phyloP scores from a whole-genome alignment of 2,113 vertebrate species.

The Aramus guarauna region DNA sequence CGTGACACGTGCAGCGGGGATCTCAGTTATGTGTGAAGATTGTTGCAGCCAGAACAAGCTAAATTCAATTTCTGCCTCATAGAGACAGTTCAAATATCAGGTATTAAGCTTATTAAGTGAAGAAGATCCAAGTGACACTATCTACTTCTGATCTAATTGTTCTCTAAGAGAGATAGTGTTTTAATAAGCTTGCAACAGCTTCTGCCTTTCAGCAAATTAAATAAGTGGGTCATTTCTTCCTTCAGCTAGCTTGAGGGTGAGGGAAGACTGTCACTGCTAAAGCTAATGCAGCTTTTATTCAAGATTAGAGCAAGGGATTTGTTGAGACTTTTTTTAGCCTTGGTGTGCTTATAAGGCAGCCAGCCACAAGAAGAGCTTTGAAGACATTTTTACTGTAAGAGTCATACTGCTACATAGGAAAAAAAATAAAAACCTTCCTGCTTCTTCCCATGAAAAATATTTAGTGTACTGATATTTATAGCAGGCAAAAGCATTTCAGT shows the following conservation, averaged over 20 bases:
- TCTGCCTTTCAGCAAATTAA: conserved; percentile 17
- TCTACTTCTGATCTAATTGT: neutral
- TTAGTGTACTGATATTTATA: neutral
- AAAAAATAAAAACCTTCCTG: neutral
- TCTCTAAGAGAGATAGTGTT: neutral
- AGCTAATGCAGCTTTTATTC: neutral
- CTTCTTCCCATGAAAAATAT: neutral
- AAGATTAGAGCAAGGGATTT: neutral
- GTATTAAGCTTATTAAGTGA: neutral
- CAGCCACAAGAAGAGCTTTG: neutral
- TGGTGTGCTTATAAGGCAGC: neutral
- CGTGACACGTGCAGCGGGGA: fast-evolving
- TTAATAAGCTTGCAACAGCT: conserved; percentile 11
- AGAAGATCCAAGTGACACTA: neutral
- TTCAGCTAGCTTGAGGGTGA: neutral
- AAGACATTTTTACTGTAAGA: neutral
- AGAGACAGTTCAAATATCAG: neutral
- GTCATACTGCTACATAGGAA: neutral
- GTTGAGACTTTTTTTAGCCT: neutral
- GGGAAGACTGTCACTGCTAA: neutral
- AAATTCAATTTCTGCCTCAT: neutral
- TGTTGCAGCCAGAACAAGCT: neutral
- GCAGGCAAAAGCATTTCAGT: neutral
- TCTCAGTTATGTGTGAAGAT: fast-evolving
- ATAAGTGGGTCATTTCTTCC: conserved; percentile 15